These are phyloP conservation scores for Drosophila dives DNA, from an alignment of 2,888 invertebrate species.

Conservation along the genomic window DNA sequence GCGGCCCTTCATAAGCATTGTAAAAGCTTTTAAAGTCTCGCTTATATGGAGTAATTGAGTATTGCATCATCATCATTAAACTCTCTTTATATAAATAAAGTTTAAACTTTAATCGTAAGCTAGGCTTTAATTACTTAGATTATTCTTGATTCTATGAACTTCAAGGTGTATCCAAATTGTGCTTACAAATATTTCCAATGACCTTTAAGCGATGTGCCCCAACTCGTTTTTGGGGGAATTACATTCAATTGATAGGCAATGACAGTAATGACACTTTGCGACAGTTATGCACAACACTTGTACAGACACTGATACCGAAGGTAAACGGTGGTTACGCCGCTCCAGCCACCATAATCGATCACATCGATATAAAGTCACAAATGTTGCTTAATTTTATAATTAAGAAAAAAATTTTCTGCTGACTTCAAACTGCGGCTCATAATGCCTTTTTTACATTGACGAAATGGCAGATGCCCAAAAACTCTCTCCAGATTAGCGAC, in stretches of 20 bases:
- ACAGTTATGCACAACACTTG: background rate
- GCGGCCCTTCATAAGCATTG: conserved; percentile 45
- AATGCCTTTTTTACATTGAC: background rate
- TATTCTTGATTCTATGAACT: background rate
- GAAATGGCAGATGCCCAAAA: background rate
- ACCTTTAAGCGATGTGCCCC: background rate
- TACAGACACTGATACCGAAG: background rate
- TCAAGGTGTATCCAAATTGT: background rate
- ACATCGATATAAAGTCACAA: background rate
- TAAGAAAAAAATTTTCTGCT: background rate
- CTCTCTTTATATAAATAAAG: background rate
- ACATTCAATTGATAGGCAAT: background rate
- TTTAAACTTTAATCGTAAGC: background rate
- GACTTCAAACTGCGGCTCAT: background rate
- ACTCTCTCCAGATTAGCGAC: background rate
- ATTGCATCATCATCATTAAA: conserved; percentile 45
- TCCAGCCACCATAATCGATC: background rate
- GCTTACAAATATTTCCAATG: background rate
- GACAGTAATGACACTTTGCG: background rate
- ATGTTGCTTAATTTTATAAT: background rate
- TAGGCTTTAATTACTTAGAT: background rate
- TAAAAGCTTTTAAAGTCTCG: conserved; percentile 25
- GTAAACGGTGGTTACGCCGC: too few species aligned
- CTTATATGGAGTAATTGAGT: conserved; percentile 10
- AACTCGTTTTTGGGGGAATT: background rate